Percentiles rank a stretch among this genome's conserved stretches.
Evolutionary conservation across 1,140 invertebrate species (phyloP).

Genomic region (Penaeus japonicus): DNA sequence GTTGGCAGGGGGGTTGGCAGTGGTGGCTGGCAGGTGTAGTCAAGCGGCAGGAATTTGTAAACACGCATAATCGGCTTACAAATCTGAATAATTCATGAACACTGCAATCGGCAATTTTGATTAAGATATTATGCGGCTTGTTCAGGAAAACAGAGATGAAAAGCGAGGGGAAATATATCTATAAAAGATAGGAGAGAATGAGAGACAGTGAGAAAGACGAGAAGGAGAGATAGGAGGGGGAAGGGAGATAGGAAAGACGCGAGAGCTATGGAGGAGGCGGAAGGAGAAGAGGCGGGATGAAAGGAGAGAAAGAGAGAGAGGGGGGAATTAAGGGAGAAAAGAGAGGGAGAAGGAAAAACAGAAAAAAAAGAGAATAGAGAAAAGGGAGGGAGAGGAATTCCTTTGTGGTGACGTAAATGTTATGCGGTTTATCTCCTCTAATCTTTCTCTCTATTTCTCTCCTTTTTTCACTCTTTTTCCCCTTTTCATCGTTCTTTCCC

Average conservation of each 20-base stretch:
- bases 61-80: conserved; percentile 48
- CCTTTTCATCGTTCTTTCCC: not conserved
- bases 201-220: not conserved
- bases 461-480: not conserved
- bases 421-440: not conserved
- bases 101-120: conserved; percentile 44
- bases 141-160: not conserved
- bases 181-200: not conserved
- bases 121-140: conserved; percentile 51
- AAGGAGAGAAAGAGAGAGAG: too few relatives aligned
- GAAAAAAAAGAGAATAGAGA: not conserved
- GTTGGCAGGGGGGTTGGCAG: too few relatives aligned
- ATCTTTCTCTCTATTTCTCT: not conserved
- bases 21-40: not conserved
- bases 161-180: not conserved
- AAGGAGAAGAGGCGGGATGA: too few relatives aligned
- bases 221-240: not conserved
- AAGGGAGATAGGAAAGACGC: too few relatives aligned
- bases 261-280: too few relatives aligned
- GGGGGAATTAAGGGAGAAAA: too few relatives aligned
- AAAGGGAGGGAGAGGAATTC: not conserved
- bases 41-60: conserved; percentile 30
- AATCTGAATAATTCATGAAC: conserved; percentile 40
- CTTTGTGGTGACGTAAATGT: not conserved
- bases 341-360: not conserved